Evolutionary conservation across 2,113 vertebrate species (phyloP), one percentile per base, ranked within the genome.

Genomic region (Diadophis punctatus): DNA sequence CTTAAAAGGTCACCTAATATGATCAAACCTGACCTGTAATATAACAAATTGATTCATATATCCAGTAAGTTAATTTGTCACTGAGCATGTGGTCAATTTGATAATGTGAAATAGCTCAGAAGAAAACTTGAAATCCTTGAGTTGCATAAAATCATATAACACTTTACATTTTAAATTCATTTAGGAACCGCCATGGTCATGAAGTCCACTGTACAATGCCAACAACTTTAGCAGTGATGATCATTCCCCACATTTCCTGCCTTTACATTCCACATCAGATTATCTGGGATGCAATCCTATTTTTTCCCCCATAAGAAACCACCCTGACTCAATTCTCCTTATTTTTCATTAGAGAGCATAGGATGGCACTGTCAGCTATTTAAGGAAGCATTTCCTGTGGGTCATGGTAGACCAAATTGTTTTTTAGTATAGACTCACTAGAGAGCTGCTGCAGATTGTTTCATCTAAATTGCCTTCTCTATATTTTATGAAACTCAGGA

Each of bases 401-500:
- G 84, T 46, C 43, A 87, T 8, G 27, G 52, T n/a, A 51, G 87
- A 3, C 85, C 86, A 91, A 63, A 80, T 56, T 88, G 58, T 74
- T 39, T 91, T 80, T 56, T 23, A 2, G 53, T 49, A 27, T 34
- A 49, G 39, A 85, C 1, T 20, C 43, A 27, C 43, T 27, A 34
- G 55, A 49, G 58, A 58, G 34, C 58, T 34, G 27, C 11, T 88
- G 52, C 49, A 90, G 63, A 88, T 51, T 30, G 43, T 84, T 93
- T 51, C 86, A 88, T n/a, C 30, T 88, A 91, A 91, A 91, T 85
- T 84, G 43, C 43, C 14, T 87, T 0, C 74, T 93, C 48, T 88
- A 74, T 52, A 53, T 93, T 94, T 86, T 48, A 87, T 48, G 43
- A 93, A 94, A 93, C 30, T 51, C 87, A 88, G 46, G 90, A 22